Base-by-base conservation (phyloP, 2,797 vertebrate species). In the Ctenochaetus hawaiiensis region DNA sequence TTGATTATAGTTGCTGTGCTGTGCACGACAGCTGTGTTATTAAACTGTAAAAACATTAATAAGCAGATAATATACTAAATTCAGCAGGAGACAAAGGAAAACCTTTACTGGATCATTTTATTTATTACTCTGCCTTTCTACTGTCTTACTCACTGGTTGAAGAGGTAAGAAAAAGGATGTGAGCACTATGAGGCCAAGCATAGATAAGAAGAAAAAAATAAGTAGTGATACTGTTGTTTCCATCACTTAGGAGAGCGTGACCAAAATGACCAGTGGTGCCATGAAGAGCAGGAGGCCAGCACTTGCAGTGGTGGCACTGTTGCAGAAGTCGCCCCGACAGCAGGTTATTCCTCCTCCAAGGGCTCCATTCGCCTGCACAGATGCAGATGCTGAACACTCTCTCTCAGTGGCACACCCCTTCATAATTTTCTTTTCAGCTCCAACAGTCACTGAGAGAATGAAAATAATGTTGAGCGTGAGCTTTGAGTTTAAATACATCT, bases 401-500 rank as follows among this genome's bases (percentile, higher is more conserved):
- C 0, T 0, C 47, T 49, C 58, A 48, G 89, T 70, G 39, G 64
- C 80, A 26, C 93, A 94, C 37, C 93, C 93, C 78, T 90, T 93
- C 52, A 72, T 0, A 0, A 7, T 20, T 0, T 0, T 0, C 1
- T 1, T 23, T 3, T 18, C 0, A 2, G 16, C 34, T 1, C 0
- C 45, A 0, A 0, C 0, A 0, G 0, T n/a, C 59, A 83, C 88
- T 92, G 67, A 45, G 6, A 57, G 56, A 62, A 72, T 0, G 22
- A 66, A 64, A 72, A 66, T 2, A 47, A n/a, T 48, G 4, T 64
- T 47, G 5, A 26, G 6, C 37, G 6, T 43, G 20, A n/a, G 16
- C 1, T 39, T 45, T 6, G 4, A n/a, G 6, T 49, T 6, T 44
- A 54, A 8, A 13, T 39, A 34, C 14, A 45, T 60, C 26, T 47